Percentiles rank a stretch among this genome's conserved stretches.
Conservation (phyloP, 1,140 invertebrate genomes). For the Pemphigus obesinymphae region DNA sequence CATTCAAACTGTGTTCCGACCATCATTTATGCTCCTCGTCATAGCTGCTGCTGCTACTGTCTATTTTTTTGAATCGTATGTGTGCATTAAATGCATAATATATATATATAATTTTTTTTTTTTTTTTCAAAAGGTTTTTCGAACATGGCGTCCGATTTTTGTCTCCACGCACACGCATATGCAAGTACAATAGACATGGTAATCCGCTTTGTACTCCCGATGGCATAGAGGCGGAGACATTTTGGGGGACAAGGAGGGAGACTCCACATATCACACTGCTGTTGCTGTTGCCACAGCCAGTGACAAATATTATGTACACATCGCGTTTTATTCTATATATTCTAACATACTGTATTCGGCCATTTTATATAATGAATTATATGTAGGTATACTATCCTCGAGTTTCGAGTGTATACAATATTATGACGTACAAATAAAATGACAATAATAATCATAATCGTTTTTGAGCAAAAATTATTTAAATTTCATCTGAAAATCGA, state of each 20-base stretch:
- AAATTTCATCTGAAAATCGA: too few species aligned
- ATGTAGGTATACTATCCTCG: too few species aligned
- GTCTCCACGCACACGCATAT: not conserved
- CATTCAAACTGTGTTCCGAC: not conserved
- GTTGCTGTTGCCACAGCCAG: not conserved
- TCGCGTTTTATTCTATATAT: not conserved
- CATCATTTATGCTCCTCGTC: not conserved
- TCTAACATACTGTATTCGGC: not conserved
- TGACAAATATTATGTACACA: constrained; percentile 7
- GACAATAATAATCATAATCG: too few species aligned
- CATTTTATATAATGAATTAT: not conserved
- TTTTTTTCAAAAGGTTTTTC: constrained; percentile 29
- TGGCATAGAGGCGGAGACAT: constrained; percentile 29
- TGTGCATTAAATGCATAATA: not conserved
- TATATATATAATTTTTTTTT: not conserved
- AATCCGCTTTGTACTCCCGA: constrained; percentile 28
- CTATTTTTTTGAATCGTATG: not conserved
- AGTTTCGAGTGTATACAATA: too few species aligned
- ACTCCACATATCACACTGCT: not conserved
- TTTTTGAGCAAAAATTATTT: too few species aligned
- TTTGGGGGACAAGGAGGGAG: not conserved
- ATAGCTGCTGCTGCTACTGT: not conserved
- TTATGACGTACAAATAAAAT: too few species aligned
- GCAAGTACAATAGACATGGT: not conserved
- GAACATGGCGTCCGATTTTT: constrained; percentile 36